Conservation (phyloP, 2,113 vertebrate genomes). For the Cariama cristata region DNA sequence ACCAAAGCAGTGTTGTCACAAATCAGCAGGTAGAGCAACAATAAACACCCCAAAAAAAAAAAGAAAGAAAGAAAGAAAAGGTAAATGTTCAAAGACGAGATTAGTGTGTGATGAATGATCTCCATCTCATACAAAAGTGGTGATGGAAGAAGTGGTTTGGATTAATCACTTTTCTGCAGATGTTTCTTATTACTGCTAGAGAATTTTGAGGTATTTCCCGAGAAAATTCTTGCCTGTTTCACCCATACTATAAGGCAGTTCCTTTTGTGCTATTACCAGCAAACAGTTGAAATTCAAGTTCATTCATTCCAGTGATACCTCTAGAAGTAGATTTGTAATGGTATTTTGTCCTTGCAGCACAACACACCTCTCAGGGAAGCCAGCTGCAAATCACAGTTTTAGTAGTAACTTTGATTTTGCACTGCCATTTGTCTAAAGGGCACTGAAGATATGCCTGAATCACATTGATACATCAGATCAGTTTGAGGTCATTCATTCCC, state of each 20-base stretch:
- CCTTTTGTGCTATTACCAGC: neutral
- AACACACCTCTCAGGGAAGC: neutral
- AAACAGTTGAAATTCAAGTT: neutral
- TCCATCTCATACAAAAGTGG: neutral
- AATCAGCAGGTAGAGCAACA: neutral
- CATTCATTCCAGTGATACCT: neutral
- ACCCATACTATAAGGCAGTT: neutral
- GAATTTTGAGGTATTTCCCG: neutral
- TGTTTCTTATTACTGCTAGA: neutral
- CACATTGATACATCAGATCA: neutral
- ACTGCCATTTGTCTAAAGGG: neutral
- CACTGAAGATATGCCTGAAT: neutral
- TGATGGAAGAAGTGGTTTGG: neutral
- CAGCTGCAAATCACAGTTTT: neutral
- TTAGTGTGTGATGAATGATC: neutral
- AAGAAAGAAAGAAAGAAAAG: too few relatives aligned
- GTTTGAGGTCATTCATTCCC: neutral
- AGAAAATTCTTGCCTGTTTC: neutral
- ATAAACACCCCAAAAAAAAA: neutral
- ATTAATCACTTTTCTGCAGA: neutral
- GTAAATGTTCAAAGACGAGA: accelerated
- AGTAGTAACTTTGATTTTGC: neutral
- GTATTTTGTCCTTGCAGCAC: neutral
- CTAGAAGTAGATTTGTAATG: neutral
- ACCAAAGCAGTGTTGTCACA: neutral